These are phyloP conservation scores for Syngnathus typhle DNA, from an alignment of 2,113 vertebrate species.

Conservation along the genomic window DNA sequence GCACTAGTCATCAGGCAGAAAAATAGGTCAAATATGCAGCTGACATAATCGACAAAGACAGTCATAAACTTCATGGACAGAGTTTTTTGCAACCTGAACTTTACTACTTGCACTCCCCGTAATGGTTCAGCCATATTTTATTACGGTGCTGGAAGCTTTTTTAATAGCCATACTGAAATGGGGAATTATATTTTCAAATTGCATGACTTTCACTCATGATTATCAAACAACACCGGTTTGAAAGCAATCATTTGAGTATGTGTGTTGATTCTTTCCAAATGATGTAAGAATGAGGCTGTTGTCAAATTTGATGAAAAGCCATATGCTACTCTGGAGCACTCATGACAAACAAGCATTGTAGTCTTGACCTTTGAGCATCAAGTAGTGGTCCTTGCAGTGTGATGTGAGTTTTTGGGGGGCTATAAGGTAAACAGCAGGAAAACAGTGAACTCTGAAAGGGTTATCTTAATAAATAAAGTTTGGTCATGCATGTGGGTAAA, in stretches of 20 bases:
- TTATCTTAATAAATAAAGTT: not conserved
- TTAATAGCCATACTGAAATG: not conserved
- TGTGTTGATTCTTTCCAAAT: constrained; percentile 56
- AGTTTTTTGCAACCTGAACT: constrained; percentile 37
- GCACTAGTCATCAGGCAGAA: constrained; percentile 7
- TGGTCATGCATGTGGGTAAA: constrained; percentile 6
- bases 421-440: not conserved
- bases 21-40: constrained; percentile 42
- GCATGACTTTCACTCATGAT: constrained; percentile 15
- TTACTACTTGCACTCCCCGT: constrained; percentile 12
- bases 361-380: constrained; percentile 36
- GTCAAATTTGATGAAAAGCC: constrained; percentile 48
- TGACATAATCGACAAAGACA: constrained; percentile 33
- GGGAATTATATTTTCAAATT: not conserved
- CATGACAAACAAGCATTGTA: constrained; percentile 21
- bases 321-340: constrained; percentile 25
- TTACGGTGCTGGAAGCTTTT: constrained; percentile 27
- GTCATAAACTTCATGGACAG: constrained; percentile 22
- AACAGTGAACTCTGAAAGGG: not conserved
- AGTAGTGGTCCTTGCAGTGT: not conserved
- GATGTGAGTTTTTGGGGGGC: not conserved
- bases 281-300: constrained; percentile 36
- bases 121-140: constrained; percentile 28
- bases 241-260: constrained; percentile 2
- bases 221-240: constrained; percentile 23